Evolutionary conservation across 2,113 vertebrate genomes (phyloP).

Genomic region (Xenus cinereus): DNA sequence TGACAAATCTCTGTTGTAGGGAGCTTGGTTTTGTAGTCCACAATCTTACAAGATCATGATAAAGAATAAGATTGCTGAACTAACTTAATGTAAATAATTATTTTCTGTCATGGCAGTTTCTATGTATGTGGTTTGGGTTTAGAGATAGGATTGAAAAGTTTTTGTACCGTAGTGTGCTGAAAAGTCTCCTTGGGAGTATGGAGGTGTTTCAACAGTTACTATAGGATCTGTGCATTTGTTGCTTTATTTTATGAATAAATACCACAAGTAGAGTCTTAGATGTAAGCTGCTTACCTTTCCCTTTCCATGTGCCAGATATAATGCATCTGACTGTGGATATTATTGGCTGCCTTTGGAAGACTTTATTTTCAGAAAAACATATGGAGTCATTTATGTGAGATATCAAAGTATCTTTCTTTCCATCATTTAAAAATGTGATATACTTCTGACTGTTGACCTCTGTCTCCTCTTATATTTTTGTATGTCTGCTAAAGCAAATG

Average conservation of each 20-base stretch:
- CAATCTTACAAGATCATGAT: background rate
- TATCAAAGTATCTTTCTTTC: conserved; percentile 11
- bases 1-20: background rate
- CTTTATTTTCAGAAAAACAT: conserved; percentile 19
- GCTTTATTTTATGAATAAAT: conserved; percentile 36
- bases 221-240: conserved; percentile 19
- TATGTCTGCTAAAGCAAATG: background rate
- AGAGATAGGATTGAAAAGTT: background rate
- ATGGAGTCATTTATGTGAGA: conserved; percentile 11
- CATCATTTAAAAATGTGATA: conserved; percentile 41
- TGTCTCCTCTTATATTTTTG: background rate
- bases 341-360: conserved; percentile 1
- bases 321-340: background rate
- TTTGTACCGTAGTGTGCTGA: background rate
- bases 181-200: background rate
- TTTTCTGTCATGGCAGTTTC: background rate
- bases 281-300: background rate
- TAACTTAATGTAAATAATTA: background rate
- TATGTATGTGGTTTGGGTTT: background rate
- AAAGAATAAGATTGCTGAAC: background rate
- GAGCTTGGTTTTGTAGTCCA: background rate
- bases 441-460: background rate
- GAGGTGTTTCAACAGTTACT: conserved; percentile 28
- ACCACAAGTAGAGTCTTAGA: background rate
- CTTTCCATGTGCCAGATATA: background rate